phyloP scores from a whole-genome alignment of 2,888 invertebrate species.

The Diogma glabrata region DNA sequence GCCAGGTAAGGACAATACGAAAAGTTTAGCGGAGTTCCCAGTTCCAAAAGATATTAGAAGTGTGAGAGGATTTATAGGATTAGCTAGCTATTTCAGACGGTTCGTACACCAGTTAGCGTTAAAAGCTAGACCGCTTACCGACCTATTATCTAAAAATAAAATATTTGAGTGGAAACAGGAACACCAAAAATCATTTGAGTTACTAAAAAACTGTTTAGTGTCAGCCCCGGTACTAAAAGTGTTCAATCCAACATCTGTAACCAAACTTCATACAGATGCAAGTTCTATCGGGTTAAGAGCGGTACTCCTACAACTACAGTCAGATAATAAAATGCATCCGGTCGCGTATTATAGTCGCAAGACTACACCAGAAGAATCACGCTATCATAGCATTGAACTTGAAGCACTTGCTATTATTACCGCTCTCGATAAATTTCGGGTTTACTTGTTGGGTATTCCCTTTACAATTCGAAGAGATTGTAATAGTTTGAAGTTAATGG shows the following conservation, averaged over 20 bases:
- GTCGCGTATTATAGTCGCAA: slow-evolving; percentile 9
- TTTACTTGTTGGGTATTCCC: slow-evolving; percentile 21
- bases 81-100: slow-evolving; percentile 5
- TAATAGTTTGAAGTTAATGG: slow-evolving; percentile 21
- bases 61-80: slow-evolving; percentile 9
- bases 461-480: slow-evolving; percentile 23
- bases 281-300: slow-evolving; percentile 5
- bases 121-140: neutral
- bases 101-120: neutral
- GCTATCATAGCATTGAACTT: slow-evolving; percentile 11
- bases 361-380: slow-evolving; percentile 9
- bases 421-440: slow-evolving; percentile 21
- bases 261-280: slow-evolving; percentile 12
- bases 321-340: slow-evolving; percentile 8
- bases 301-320: slow-evolving; percentile 2
- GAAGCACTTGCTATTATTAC: slow-evolving; percentile 16
- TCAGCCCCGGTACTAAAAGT: slow-evolving; percentile 10
- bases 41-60: neutral
- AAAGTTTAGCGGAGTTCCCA: too few relatives aligned
- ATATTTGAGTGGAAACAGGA: slow-evolving; percentile 4
- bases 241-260: slow-evolving; percentile 9
- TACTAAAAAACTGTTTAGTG: neutral
- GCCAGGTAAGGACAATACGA: neutral
- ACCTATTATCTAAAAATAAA: slow-evolving; percentile 3
- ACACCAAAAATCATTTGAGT: too few relatives aligned